Evolutionary conservation across 2,113 vertebrate species (phyloP), one percentile per base, ranked within the genome.

Genomic region (Oxyura jamaicensis): DNA sequence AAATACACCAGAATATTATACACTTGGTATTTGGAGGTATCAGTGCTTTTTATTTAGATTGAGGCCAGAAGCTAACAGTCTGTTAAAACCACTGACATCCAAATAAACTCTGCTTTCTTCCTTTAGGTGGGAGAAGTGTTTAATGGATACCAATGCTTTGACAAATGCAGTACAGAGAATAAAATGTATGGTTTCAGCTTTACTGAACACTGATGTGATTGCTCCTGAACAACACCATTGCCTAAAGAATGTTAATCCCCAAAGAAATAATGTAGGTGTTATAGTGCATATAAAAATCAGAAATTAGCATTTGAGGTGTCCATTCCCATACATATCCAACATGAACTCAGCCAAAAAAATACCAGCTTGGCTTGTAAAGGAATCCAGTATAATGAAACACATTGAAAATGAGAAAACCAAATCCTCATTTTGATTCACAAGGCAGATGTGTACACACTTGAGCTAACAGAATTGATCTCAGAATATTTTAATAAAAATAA

Each of bases 341-440:
- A 93, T 48, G 2, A 95, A 85, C 62, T 93, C 87, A 77, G 55
- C 65, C 79, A 94, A 94, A 92, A 55, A 96, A 86, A 94, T 83
- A 95, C 13, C 76, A 88, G 52, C 53, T 83, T 88, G 79, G 85
- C 93, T 86, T 95, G 79, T 95, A 93, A 96, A 93, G 93, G 59
- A 95, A 95, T 83, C 44, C 74, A 79, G 36, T 13, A 46, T 80
- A 95, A 96, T 94, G 82, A 95, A 95, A 91, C 93, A 93, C 78
- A 94, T 3, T 21, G 67, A 83, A 96, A 94, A 95, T 48, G 55
- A 88, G 72, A 94, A 94, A 90, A 96, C 18, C 87, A 96, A 93
- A 93, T 69, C 75, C 63, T 81, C 55, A 9, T 46, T 91, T 83
- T 88, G 78, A 86, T 91, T 86, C 94, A 75, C 46, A 13, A 88